Percentiles rank a stretch among this genome's conserved stretches.
phyloP scores from a whole-genome alignment of 2,797 vertebrate genomes.

The Sebastolobus altivelis region DNA sequence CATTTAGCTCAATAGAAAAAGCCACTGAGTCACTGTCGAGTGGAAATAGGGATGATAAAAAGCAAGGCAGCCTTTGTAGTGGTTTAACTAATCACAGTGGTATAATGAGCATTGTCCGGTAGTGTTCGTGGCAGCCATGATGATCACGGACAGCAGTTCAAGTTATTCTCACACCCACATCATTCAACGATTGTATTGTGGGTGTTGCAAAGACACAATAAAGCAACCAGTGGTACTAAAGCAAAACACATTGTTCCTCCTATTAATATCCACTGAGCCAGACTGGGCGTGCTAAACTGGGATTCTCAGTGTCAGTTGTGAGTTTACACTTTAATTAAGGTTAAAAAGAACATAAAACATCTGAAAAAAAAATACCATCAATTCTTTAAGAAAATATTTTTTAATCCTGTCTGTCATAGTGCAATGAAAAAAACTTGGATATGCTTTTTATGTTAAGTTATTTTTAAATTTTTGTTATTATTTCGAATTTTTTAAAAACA shows the following conservation, averaged over 20 bases:
- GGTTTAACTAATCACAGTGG: conserved; percentile 19
- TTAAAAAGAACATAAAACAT: not conserved
- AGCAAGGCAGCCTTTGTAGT: conserved; percentile 10
- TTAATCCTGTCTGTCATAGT: not conserved
- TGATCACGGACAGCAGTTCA: conserved; percentile 9
- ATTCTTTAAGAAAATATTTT: not conserved
- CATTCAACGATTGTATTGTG: conserved; percentile 35
- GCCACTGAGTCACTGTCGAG: not conserved
- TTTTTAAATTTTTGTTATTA: too few species aligned
- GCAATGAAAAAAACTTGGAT: not conserved
- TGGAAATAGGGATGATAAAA: conserved; percentile 15
- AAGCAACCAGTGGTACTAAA: conserved; percentile 17
- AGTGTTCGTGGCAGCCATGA: conserved; percentile 6
- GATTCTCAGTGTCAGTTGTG: conserved; percentile 17
- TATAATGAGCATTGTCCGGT: conserved; percentile 2
- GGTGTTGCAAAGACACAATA: conserved; percentile 38
- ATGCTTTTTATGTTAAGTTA: too few species aligned
- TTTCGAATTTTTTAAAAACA: too few species aligned
- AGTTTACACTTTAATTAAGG: conserved; percentile 7
- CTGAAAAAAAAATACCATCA: not conserved
- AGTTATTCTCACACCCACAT: conserved; percentile 53
- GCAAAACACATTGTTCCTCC: conserved; percentile 21
- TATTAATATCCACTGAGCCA: conserved; percentile 25
- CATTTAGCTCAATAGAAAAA: conserved; percentile 9
- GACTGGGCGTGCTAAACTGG: conserved; percentile 4